Conservation (phyloP, 37 sponge, comb jelly and placozoan genomes). For the Bolinopsis microptera region DNA sequence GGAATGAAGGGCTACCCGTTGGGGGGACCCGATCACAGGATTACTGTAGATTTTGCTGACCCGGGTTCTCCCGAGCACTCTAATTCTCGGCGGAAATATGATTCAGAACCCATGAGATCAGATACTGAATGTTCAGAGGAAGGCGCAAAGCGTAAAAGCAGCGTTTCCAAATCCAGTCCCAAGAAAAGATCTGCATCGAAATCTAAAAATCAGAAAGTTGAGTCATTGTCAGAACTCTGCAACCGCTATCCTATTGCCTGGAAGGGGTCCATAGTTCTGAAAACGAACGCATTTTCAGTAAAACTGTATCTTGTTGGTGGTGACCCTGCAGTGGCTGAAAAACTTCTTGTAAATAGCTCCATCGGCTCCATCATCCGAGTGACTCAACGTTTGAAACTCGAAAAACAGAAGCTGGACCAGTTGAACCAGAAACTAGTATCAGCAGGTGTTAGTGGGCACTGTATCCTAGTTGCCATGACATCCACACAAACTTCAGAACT, state of each 20-base stretch:
- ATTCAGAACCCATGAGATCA: conserved; percentile 7
- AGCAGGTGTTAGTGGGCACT: conserved; percentile 87
- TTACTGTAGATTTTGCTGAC: conserved; percentile 68
- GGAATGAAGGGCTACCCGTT: conserved; percentile 67
- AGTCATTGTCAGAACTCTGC: conserved; percentile 76
- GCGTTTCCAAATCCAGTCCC: neutral
- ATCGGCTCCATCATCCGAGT: conserved; percentile 66
- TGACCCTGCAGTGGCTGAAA: conserved; percentile 71
- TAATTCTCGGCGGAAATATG: neutral
- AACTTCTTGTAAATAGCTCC: conserved; percentile 65
- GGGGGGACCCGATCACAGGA: conserved; percentile 58
- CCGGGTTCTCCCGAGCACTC: conserved; percentile 43
- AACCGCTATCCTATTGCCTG: conserved; percentile 86
- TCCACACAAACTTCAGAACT: conserved; percentile 65
- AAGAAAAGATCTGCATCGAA: conserved; percentile 61
- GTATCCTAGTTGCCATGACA: conserved; percentile 85
- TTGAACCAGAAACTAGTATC: conserved; percentile 83
- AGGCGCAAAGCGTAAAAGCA: conserved; percentile 27
- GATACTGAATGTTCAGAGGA: neutral
- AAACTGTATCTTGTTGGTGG: conserved; percentile 92
- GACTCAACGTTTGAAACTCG: conserved; percentile 91
- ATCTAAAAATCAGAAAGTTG: conserved; percentile 28
- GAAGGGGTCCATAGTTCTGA: conserved; percentile 88
- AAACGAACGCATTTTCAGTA: conserved; percentile 88
- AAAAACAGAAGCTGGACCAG: conserved; percentile 89